Conservation (phyloP, 2,888 invertebrate genomes). For the Rotaria macrura region DNA sequence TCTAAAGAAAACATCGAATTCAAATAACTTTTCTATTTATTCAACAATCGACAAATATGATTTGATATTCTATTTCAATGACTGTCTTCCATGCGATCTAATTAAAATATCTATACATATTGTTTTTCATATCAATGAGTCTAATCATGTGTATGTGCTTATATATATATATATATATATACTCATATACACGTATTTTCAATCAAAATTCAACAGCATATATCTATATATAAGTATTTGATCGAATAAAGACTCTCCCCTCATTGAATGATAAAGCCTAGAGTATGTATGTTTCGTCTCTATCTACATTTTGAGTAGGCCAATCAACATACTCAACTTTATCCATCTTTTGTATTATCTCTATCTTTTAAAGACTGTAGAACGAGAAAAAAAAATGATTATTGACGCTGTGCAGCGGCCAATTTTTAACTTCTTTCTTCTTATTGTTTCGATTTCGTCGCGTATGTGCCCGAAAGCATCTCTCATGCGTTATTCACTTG, state of each 20-base stretch:
- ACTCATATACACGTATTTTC: background rate
- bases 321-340: background rate
- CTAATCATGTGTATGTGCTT: background rate
- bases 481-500: background rate
- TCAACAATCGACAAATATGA: background rate
- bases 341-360: background rate
- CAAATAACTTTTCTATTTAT: background rate
- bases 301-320: background rate
- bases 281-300: background rate
- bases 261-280: background rate
- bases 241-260: background rate
- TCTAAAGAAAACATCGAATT: background rate
- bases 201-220: constrained; percentile 8
- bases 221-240: background rate
- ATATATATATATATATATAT: background rate
- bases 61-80: background rate
- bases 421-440: background rate
- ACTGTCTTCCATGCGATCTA: background rate
- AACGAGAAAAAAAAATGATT: background rate
- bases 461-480: constrained; percentile 6
- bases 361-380: background rate
- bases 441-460: background rate
- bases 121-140: background rate
- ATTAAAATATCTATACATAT: background rate
- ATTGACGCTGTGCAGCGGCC: background rate